Conservation (phyloP, 2,888 invertebrate species). For the Pardosa pseudoannulata region DNA sequence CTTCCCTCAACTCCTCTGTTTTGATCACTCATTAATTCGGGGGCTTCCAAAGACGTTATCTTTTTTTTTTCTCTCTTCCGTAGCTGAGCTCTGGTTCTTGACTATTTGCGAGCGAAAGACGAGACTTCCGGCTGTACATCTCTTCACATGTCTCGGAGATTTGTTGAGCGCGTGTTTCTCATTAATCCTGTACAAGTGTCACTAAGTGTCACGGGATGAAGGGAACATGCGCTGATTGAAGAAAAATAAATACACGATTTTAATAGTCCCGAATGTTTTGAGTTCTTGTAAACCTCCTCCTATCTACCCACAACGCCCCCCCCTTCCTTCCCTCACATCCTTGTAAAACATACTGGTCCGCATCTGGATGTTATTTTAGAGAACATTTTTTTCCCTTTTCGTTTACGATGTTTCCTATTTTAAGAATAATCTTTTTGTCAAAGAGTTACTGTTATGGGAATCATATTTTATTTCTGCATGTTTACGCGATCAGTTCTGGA, state of each 20-base stretch:
- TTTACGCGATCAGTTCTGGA: no score
- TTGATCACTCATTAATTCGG: slow-evolving; percentile 8
- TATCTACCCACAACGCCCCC: no score
- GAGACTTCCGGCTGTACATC: slow-evolving; percentile 16
- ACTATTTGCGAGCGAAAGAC: not conserved
- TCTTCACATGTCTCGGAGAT: not conserved
- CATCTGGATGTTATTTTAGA: no score
- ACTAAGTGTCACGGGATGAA: not conserved
- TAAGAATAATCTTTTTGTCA: no score
- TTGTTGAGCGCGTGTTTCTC: slow-evolving; percentile 59
- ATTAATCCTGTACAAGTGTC: slow-evolving; percentile 40
- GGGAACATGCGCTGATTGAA: slow-evolving; percentile 35
- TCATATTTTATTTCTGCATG: no score
- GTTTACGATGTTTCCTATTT: no score
- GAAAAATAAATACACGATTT: not conserved
- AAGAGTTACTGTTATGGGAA: no score
- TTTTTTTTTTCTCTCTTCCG: not conserved
- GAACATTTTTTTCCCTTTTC: no score
- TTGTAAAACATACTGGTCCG: no score
- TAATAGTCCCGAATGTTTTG: not conserved
- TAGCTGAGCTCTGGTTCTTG: not conserved
- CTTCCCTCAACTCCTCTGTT: not conserved
- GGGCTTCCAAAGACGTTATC: not conserved
- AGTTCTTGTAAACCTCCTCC: no score
- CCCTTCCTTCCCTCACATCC: no score